A percentile compares a stretch with the other conserved stretches of the same genome.
Conservation (phyloP, 2,113 vertebrate genomes). For the Thermophis baileyi region DNA sequence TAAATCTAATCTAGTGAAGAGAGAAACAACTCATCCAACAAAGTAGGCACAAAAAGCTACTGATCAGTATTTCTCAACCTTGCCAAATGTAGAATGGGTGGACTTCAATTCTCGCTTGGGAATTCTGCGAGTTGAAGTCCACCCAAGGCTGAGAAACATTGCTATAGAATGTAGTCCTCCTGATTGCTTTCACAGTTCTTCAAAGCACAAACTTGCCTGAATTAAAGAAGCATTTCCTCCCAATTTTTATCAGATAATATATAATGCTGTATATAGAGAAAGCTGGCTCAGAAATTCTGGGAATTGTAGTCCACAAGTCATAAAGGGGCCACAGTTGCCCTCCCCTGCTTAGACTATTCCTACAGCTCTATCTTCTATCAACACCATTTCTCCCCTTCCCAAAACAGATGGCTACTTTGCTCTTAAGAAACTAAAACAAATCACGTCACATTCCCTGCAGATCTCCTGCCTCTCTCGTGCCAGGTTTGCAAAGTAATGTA, state of each 20-base stretch:
- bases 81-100: too few species aligned
- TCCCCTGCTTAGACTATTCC: not conserved
- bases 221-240: not conserved
- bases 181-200: not conserved
- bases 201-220: not conserved
- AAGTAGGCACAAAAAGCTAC: not conserved
- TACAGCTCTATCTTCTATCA: constrained; percentile 2
- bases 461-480: constrained; percentile 1
- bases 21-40: not conserved
- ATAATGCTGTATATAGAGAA: not conserved
- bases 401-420: not conserved
- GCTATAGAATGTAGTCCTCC: not conserved
- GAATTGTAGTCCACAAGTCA: too few species aligned
- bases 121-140: too few species aligned
- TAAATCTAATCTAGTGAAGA: too few species aligned
- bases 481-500: not conserved
- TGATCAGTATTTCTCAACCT: too few species aligned
- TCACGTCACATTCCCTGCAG: not conserved
- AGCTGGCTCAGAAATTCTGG: too few species aligned
- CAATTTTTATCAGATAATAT: not conserved
- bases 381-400: not conserved
- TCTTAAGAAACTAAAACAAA: not conserved
- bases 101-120: too few species aligned
- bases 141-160: too few species aligned
- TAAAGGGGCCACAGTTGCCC: too few species aligned